Percentiles rank a stretch among this genome's conserved stretches.
Evolutionary conservation across 2,888 invertebrate species (phyloP).

Genomic region (Hyppa rectilinea): DNA sequence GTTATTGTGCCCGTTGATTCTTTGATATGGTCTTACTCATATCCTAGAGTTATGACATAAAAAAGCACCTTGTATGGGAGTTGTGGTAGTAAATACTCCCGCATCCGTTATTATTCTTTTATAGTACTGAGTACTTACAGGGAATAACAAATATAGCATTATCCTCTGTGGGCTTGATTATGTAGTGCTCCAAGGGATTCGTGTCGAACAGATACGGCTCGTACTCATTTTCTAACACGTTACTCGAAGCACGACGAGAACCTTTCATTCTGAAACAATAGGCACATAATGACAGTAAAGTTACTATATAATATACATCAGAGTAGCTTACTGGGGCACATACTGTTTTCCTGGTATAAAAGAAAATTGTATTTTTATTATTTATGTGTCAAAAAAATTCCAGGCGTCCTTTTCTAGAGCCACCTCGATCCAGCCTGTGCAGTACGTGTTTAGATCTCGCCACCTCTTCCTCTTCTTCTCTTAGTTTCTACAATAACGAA

Average conservation of each 20-base stretch:
- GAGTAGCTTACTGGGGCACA: background rate
- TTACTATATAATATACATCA: too few species aligned
- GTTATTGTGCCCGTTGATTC: too few species aligned
- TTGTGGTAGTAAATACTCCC: too few species aligned
- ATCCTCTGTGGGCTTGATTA: background rate
- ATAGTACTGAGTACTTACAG: background rate
- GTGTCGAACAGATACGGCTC: background rate
- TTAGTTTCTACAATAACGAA: background rate
- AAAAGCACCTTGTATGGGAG: too few species aligned
- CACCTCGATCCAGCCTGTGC: too few species aligned
- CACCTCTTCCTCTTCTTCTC: too few species aligned
- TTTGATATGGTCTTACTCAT: too few species aligned
- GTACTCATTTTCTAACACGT: background rate
- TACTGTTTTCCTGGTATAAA: background rate
- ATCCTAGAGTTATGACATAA: too few species aligned
- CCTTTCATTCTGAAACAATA: conserved; percentile 7
- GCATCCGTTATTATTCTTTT: background rate
- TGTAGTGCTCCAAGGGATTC: background rate
- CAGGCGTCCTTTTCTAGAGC: too few species aligned
- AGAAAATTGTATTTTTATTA: too few species aligned
- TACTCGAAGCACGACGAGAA: background rate
- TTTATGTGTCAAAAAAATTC: too few species aligned
- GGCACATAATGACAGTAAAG: background rate
- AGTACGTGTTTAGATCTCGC: too few species aligned
- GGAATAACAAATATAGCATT: background rate